Percentiles rank a stretch among this genome's conserved stretches.
These are phyloP conservation scores for Ectemnius continuus DNA, from an alignment of 2,888 invertebrate genomes.

Conservation along the genomic window DNA sequence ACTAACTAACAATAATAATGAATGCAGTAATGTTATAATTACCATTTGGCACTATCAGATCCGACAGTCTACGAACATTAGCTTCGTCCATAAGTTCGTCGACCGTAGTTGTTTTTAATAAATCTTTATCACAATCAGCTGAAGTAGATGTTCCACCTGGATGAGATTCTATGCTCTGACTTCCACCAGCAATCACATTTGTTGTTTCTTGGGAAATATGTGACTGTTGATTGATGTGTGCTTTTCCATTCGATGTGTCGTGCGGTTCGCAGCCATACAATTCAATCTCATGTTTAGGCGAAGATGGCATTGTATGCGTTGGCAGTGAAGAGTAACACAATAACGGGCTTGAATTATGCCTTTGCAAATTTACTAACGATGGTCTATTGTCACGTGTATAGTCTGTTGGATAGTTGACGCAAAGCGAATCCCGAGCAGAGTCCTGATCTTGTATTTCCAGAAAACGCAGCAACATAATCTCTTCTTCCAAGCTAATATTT, in stretches of 20 bases:
- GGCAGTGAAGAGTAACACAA: constrained; percentile 47
- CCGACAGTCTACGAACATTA: constrained; percentile 58
- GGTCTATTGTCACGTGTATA: constrained; percentile 60
- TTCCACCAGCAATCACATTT: constrained; percentile 47
- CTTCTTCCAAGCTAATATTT: constrained; percentile 78
- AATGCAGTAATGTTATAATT: constrained; percentile 19
- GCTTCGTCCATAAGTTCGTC: constrained; percentile 54
- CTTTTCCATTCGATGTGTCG: constrained; percentile 35
- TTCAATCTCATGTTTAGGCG: constrained; percentile 64
- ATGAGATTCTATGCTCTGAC: constrained; percentile 66
- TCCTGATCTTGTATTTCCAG: constrained; percentile 79
- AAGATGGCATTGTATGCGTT: constrained; percentile 52
- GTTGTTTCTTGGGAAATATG: constrained; percentile 46
- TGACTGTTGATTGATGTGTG: constrained; percentile 23
- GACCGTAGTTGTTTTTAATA: constrained; percentile 49
- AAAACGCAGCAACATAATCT: constrained; percentile 82
- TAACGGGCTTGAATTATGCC: constrained; percentile 61
- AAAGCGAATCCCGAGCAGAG: constrained; percentile 69
- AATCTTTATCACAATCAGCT: constrained; percentile 69
- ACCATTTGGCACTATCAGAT: constrained; percentile 71
- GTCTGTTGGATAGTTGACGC: constrained; percentile 66
- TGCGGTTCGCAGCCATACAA: constrained; percentile 49
- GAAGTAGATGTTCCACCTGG: constrained; percentile 72
- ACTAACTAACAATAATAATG: too few species aligned
- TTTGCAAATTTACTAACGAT: constrained; percentile 57